These are phyloP conservation scores for Darevskia mixta DNA, from an alignment of 2,797 vertebrate genomes.

Conservation along the genomic window DNA sequence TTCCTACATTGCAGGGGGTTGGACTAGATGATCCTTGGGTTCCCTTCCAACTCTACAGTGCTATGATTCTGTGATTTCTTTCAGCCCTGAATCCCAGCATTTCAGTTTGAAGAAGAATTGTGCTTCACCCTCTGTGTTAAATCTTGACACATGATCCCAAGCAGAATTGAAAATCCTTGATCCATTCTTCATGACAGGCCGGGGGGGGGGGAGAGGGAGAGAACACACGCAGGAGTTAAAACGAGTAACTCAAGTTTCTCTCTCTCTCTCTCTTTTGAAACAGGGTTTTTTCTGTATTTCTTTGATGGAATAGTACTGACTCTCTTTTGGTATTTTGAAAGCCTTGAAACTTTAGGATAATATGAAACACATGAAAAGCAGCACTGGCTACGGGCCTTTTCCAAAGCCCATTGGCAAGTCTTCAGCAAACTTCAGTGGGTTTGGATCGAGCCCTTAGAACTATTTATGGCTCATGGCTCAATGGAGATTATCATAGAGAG, in stretches of 20 bases:
- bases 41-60: too few relatives aligned
- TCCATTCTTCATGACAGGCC: neutral
- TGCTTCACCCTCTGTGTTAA: neutral
- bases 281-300: neutral
- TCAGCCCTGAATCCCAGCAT: neutral
- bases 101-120: neutral
- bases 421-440: neutral
- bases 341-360: constrained; percentile 33
- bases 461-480: neutral
- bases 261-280: neutral
- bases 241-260: neutral
- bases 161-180: neutral
- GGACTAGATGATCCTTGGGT: too few relatives aligned
- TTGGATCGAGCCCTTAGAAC: constrained; percentile 8
- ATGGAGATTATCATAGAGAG: constrained; percentile 3
- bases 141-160: neutral
- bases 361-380: constrained; percentile 32
- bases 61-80: neutral
- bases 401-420: neutral
- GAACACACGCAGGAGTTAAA: neutral
- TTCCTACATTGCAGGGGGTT: too few relatives aligned
- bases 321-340: constrained; percentile 20
- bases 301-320: neutral
- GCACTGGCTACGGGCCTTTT: neutral
- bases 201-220: neutral